Conservation (phyloP, 2,888 invertebrate species). For the Celastrina argiolus region DNA sequence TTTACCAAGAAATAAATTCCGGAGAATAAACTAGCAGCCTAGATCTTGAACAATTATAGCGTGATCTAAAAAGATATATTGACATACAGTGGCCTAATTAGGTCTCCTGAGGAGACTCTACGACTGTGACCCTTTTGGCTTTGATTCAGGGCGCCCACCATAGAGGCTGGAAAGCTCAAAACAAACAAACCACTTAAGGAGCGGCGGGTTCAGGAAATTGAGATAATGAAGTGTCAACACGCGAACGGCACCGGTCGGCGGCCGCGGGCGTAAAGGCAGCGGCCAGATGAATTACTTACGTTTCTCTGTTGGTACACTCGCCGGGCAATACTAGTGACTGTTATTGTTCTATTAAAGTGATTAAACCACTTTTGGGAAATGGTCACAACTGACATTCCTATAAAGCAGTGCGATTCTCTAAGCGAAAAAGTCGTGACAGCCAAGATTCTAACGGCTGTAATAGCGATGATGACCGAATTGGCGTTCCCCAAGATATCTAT, state of each 20-base stretch:
- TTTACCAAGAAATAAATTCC: too few relatives aligned
- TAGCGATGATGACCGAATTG: too few relatives aligned
- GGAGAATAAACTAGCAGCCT: too few relatives aligned
- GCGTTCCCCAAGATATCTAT: too few relatives aligned
- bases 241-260: constrained; percentile 10
- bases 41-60: too few relatives aligned
- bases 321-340: neutral
- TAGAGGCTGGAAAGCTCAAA: neutral
- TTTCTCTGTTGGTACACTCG: constrained; percentile 18
- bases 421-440: too few relatives aligned
- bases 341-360: neutral
- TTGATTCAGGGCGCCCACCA: neutral
- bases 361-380: too few relatives aligned
- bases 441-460: too few relatives aligned
- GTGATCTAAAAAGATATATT: too few relatives aligned
- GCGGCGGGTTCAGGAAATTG: constrained; percentile 6
- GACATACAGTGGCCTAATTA: neutral
- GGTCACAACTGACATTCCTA: too few relatives aligned
- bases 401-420: too few relatives aligned
- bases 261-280: constrained; percentile 18
- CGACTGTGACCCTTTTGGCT: neutral
- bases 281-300: constrained; percentile 20
- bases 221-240: constrained; percentile 22
- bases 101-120: neutral
- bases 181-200: constrained; percentile 11